phyloP scores from a whole-genome alignment of 2,113 vertebrate genomes.

The Mirza zaza region DNA sequence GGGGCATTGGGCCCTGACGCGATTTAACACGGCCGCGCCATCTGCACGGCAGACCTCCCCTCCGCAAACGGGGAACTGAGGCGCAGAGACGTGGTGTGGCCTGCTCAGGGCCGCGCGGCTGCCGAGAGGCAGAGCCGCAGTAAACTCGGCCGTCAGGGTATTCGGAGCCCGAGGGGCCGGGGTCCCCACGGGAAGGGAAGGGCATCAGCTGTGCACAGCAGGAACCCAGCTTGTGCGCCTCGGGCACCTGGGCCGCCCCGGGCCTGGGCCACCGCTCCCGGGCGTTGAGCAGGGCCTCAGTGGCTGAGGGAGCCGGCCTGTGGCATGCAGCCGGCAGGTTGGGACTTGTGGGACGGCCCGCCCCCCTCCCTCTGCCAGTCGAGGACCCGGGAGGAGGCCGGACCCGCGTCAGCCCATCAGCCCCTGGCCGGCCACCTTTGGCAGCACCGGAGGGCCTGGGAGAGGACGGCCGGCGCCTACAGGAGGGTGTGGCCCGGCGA shows the following conservation, averaged over 20 bases:
- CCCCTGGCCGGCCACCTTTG: not conserved
- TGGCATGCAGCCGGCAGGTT: rapidly evolving
- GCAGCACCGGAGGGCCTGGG: not conserved
- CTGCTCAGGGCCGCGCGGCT: not conserved
- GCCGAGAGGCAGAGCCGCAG: not conserved
- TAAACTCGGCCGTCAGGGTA: not conserved
- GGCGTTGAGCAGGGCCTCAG: rapidly evolving
- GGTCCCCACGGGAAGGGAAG: not conserved
- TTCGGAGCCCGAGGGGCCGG: rapidly evolving
- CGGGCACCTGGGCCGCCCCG: not conserved
- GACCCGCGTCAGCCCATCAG: not conserved
- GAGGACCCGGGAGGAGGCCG: rapidly evolving
- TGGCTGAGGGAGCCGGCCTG: not conserved
- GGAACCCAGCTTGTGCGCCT: not conserved
- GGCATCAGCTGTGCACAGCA: rapidly evolving
- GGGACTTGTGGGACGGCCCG: not conserved
- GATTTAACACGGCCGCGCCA: rapidly evolving
- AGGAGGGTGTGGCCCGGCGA: rapidly evolving
- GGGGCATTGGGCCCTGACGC: rapidly evolving
- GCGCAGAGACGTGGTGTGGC: not conserved
- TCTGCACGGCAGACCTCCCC: rapidly evolving
- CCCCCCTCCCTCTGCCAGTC: not conserved
- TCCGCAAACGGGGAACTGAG: not conserved
- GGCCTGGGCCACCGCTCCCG: not conserved
- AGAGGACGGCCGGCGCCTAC: not conserved